Evolutionary conservation across 2,888 invertebrate species (phyloP), one percentile per base, ranked within the genome.

Genomic region (Punctoribates punctum): DNA sequence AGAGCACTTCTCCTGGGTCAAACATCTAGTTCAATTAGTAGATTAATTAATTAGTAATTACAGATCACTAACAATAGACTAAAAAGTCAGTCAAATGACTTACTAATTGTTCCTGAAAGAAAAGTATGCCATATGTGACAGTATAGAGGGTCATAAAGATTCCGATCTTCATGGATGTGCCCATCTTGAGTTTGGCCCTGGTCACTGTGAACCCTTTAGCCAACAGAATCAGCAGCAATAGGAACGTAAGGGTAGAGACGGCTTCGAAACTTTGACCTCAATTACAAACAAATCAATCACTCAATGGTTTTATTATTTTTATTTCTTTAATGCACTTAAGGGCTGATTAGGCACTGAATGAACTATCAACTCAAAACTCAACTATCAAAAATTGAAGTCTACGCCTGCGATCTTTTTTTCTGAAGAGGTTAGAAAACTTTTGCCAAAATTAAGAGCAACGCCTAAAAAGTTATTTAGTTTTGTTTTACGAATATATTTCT

Each of bases 131-230:
- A 82, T 92, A 94, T 0, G 89, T 88, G 73, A 91, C 86, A 0
- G 88, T 85, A 81, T 92, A 94, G 9, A 89, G 82, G 79, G 90
- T 90, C 87, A 93, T 90, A 84, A 95, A 94, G 1, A 91, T 85
- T 0, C 91, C 89, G 73, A 96, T 85, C 83, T 91, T 91, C 67
- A 92, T 88, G 0, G 90, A 89, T 79, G 91, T 90, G 15, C 87
- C 86, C 0, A 89, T 85, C 73, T 91, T 89, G 27, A 96, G 86
- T 0, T 92, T 86, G 0, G 92, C 94, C 73, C 94, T 87, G 0
- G 95, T 96, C 38, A 96, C 90, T 0, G 94, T 95, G 83, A 90
- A 96, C 0, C 96, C 96, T 82, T 95, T 94, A 0, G 91, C 94
- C 84, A 96, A 85, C 6, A 96, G 85, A 0, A 96, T 86, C 74